Base-by-base conservation (phyloP, 2,888 invertebrate species). In the Drosophila subquinaria region DNA sequence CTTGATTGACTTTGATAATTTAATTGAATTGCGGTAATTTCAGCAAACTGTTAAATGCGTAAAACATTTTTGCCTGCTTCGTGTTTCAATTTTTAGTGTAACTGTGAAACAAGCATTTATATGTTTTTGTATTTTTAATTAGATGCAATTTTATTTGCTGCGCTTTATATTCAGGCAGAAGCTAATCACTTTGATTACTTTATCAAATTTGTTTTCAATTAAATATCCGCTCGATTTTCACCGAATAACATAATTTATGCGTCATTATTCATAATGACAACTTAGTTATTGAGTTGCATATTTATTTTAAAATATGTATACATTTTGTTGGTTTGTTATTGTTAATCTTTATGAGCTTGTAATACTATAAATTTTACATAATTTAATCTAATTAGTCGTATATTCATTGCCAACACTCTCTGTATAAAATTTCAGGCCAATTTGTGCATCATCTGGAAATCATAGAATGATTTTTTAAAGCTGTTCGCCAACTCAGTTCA, bases 191-290 rank as follows among this genome's bases (percentile, higher is more conserved):
- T 72, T 65, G 52, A 60, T 76, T 73, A 57, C 52, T 69, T 61
- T 15, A 69, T 73, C 48, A 61, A 15, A 40, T 15, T 40, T 50
- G 69, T 35, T 73, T 76, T 76, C 69, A 76, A 82, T 82, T 69
- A 59, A 78, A 75, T 45, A 52, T 40, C 52, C 23, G 55, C 43
- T 27, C 33, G 17, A 35, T 59, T 55, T 33, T 17, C n/a, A 52
- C 48, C 50, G 81, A 84, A 75, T 81, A 50, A 42, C 59, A 51
- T 80, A 85, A 82, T 82, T 82, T 85, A 81, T 81, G 64, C 70
- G 9, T 23, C 50, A 47, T 51, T 55, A 63, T 69, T 51, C 36
- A 66, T 52, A 55, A 59, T 43, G 43, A 48, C 43, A 33, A 65
- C 47, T 64, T 56, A 64, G 55, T 64, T 42, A 65, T 51, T 45